Evolutionary conservation across 2,888 invertebrate species (phyloP).

Genomic region (Icerya purchasi): DNA sequence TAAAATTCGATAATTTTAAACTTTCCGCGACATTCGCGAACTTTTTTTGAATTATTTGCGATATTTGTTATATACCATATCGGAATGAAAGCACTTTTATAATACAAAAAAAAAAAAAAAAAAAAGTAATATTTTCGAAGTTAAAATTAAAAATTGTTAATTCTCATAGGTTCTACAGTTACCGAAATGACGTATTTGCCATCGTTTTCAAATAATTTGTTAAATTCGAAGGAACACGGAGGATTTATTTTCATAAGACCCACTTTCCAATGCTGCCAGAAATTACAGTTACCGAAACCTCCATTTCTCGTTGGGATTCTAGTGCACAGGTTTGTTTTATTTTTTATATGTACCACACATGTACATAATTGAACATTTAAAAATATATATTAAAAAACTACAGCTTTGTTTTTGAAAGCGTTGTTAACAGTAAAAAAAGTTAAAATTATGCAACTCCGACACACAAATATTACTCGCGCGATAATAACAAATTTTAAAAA

Average conservation of each 20-base stretch:
- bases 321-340: slow-evolving; percentile 53
- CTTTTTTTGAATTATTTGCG: background rate
- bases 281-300: slow-evolving; percentile 44
- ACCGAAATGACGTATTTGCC: slow-evolving; percentile 46
- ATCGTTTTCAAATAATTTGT: slow-evolving; percentile 35
- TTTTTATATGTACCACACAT: background rate
- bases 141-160: no score
- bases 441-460: no score
- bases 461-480: no score
- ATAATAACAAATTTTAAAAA: no score
- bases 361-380: background rate
- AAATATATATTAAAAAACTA: background rate
- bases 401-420: background rate
- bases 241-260: slow-evolving; percentile 64
- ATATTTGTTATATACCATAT: no score
- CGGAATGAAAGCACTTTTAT: no score
- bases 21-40: background rate
- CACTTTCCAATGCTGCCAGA: slow-evolving; percentile 58
- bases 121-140: no score
- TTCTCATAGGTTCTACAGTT: slow-evolving; percentile 48
- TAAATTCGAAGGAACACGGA: slow-evolving; percentile 49
- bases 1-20: slow-evolving; percentile 5
- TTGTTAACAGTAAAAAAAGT: no score
- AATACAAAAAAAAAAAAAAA: no score
- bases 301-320: slow-evolving; percentile 58